Evolutionary conservation across 2,797 vertebrate genomes (phyloP).

Genomic region (Falco berigora): DNA sequence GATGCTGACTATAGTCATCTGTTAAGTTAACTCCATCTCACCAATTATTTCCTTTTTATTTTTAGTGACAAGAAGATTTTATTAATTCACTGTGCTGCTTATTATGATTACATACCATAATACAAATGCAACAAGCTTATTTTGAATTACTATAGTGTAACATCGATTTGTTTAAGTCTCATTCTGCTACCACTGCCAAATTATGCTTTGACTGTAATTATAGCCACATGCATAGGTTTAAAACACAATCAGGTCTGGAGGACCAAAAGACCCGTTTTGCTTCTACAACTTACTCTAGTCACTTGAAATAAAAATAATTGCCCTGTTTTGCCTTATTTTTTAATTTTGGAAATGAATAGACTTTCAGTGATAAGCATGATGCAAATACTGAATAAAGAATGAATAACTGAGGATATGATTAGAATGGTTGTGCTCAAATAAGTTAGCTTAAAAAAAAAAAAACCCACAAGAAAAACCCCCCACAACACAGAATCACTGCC

Average conservation of each 20-base stretch:
- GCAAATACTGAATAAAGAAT: conserved; percentile 13
- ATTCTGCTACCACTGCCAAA: conserved; percentile 70
- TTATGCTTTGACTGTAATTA: conserved; percentile 67
- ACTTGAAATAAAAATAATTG: conserved; percentile 42
- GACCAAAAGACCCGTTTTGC: not conserved
- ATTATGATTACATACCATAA: conserved; percentile 50
- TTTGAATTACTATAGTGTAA: conserved; percentile 70
- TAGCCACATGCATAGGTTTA: conserved; percentile 49
- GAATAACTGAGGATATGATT: conserved; percentile 37
- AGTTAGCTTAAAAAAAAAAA: conserved; percentile 39
- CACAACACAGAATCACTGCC: not conserved
- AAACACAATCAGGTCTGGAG: conserved; percentile 33
- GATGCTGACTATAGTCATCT: conserved; percentile 83
- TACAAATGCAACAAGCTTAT: conserved; percentile 71
- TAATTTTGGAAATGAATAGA: conserved; percentile 41
- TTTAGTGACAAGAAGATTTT: conserved; percentile 69
- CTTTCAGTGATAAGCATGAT: not conserved
- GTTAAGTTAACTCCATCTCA: conserved; percentile 75
- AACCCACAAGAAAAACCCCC: not conserved
- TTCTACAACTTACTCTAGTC: conserved; percentile 26
- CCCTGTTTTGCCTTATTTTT: conserved; percentile 7
- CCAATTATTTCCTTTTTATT: conserved; percentile 81
- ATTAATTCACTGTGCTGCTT: conserved; percentile 72
- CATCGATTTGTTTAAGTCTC: conserved; percentile 75
- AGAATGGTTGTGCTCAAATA: conserved; percentile 46